These are phyloP conservation scores for Stegodyphus mimosarum DNA, from an alignment of 1,140 invertebrate genomes.

Conservation along the genomic window DNA sequence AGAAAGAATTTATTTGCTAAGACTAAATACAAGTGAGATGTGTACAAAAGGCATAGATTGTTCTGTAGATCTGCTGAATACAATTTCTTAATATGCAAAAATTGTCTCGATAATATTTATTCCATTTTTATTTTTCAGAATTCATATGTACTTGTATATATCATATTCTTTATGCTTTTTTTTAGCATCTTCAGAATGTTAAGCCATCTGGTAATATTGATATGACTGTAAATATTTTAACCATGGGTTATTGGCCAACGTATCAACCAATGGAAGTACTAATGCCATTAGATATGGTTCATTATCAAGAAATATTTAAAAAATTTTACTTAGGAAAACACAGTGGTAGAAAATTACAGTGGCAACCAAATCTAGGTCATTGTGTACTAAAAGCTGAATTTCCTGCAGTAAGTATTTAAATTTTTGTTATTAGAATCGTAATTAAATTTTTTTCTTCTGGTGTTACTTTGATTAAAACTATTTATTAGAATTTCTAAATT, in stretches of 20 bases:
- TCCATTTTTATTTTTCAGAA: no score
- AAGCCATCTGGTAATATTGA: constrained; percentile 75
- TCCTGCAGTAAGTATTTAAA: background rate
- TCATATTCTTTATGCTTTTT: background rate
- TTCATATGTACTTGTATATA: background rate
- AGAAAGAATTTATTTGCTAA: no score
- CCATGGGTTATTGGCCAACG: constrained; percentile 99
- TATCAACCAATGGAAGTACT: constrained; percentile 92
- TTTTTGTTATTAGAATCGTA: background rate
- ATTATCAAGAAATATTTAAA: constrained; percentile 95
- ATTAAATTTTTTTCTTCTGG: no score
- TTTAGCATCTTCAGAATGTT: constrained; percentile 64
- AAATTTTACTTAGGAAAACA: constrained; percentile 98
- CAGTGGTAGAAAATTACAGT: constrained; percentile 94
- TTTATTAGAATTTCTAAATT: no score
- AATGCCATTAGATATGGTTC: constrained; percentile 89
- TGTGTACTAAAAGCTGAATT: constrained; percentile 86
- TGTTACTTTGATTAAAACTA: no score
- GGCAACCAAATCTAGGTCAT: constrained; percentile 97
- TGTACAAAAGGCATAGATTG: no score
- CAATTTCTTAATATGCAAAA: no score
- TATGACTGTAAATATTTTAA: constrained; percentile 94
- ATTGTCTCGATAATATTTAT: no score
- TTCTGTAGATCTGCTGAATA: no score
- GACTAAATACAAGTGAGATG: no score